Evolutionary conservation across 2,797 vertebrate genomes (phyloP).

Genomic region (Tragopan temminckii): DNA sequence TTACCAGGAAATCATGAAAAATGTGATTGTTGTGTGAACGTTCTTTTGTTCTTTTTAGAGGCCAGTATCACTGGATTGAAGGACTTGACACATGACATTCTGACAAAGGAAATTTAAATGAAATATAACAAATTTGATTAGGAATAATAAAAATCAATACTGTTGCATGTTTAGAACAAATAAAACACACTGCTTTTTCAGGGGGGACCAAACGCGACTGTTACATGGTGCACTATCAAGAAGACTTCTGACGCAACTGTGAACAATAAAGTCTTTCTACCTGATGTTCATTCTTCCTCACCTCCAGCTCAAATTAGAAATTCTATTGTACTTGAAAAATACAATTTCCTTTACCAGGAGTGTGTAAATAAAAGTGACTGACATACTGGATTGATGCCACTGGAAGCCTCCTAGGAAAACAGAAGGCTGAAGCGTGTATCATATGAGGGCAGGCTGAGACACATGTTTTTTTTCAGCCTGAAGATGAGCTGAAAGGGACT

Average conservation of each 20-base stretch:
- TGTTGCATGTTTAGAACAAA: not conserved
- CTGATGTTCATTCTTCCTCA: not conserved
- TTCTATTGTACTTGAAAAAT: not conserved
- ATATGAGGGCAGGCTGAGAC: not conserved
- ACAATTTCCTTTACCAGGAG: not conserved
- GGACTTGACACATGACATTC: not conserved
- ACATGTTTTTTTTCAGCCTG: not conserved
- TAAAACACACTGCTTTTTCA: not conserved
- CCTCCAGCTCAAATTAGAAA: not conserved
- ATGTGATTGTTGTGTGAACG: not conserved
- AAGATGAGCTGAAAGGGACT: not conserved
- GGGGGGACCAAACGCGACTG: not conserved
- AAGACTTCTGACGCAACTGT: not conserved
- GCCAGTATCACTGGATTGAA: not conserved
- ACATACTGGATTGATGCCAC: not conserved
- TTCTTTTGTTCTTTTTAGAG: not conserved
- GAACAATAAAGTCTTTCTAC: not conserved
- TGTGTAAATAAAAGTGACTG: not conserved
- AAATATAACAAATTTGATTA: not conserved
- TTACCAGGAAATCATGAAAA: not conserved
- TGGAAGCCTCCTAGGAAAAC: not conserved
- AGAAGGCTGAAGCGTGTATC: not conserved
- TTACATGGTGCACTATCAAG: not conserved
- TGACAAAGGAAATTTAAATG: not conserved
- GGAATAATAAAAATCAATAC: rapidly evolving